Evolutionary conservation across 2,888 invertebrate genomes (phyloP).

Genomic region (Halocaridina rubra): DNA sequence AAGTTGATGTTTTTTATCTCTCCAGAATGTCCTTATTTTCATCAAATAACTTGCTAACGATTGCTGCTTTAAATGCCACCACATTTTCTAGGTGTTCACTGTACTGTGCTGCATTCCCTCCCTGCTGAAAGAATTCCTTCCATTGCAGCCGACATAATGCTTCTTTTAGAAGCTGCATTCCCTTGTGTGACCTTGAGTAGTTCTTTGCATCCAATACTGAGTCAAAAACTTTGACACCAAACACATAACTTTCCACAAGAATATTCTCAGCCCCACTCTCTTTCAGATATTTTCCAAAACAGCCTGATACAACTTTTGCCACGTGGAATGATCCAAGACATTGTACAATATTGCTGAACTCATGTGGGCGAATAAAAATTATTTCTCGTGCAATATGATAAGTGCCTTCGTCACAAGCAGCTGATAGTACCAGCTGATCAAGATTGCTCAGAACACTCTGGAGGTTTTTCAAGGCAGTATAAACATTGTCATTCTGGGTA

Average conservation of each 20-base stretch:
- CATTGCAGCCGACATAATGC: background rate
- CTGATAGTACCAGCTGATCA: background rate
- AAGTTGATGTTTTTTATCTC: too few relatives aligned
- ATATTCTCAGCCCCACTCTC: background rate
- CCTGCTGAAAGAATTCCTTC: background rate
- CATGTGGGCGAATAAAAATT: background rate
- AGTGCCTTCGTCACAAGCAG: conserved; percentile 13
- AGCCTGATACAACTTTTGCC: background rate
- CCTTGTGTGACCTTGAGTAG: background rate
- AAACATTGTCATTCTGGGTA: conserved; percentile 5
- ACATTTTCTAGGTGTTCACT: too few relatives aligned
- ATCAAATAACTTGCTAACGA: too few relatives aligned
- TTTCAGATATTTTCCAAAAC: background rate
- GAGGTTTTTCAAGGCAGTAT: conserved; percentile 17
- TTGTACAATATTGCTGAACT: background rate
- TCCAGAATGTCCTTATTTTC: too few relatives aligned
- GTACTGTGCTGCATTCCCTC: background rate
- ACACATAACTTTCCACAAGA: background rate
- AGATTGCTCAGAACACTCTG: conserved; percentile 2
- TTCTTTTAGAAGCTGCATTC: too few relatives aligned
- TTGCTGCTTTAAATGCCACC: too few relatives aligned
- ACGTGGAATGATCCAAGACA: background rate
- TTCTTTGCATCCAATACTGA: background rate
- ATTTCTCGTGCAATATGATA: conserved; percentile 21
- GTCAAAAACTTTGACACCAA: background rate